These are phyloP conservation scores for Poliocrania exsul DNA, from an alignment of 2,797 vertebrate species.

Conservation along the genomic window DNA sequence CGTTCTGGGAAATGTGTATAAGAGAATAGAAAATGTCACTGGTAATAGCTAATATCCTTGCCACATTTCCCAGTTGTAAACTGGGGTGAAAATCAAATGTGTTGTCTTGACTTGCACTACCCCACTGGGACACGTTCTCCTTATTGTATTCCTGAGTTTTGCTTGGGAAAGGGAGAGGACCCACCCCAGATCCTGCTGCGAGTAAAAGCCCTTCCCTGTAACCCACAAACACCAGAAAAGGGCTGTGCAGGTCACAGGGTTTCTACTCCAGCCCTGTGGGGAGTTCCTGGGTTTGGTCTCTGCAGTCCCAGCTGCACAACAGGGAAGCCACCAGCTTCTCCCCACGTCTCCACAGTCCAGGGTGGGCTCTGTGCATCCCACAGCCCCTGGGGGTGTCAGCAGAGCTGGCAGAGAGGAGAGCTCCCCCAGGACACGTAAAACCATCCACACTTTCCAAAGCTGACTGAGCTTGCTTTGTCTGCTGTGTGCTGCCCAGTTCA, in stretches of 20 bases:
- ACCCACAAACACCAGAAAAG: neutral
- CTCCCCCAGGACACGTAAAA: neutral
- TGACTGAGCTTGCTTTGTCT: neutral
- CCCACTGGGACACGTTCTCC: neutral
- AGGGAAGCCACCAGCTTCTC: neutral
- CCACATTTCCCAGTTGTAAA: neutral
- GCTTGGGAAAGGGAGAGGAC: neutral
- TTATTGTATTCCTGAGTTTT: neutral
- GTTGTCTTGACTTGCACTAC: neutral
- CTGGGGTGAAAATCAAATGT: neutral
- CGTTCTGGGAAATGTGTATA: neutral
- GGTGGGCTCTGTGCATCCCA: neutral
- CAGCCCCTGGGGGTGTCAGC: neutral
- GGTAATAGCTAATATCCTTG: neutral
- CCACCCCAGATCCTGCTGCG: neutral
- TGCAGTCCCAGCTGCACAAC: neutral
- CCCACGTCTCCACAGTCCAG: accelerated
- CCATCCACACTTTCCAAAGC: neutral
- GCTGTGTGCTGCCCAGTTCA: neutral
- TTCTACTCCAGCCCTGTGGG: neutral
- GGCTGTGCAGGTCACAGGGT: neutral
- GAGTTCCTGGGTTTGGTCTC: accelerated
- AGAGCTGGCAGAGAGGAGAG: neutral
- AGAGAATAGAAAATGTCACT: slow-evolving; percentile 29
- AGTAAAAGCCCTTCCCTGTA: neutral